phyloP scores from a whole-genome alignment of 1,140 invertebrate species.

The Melanaphis sacchari region DNA sequence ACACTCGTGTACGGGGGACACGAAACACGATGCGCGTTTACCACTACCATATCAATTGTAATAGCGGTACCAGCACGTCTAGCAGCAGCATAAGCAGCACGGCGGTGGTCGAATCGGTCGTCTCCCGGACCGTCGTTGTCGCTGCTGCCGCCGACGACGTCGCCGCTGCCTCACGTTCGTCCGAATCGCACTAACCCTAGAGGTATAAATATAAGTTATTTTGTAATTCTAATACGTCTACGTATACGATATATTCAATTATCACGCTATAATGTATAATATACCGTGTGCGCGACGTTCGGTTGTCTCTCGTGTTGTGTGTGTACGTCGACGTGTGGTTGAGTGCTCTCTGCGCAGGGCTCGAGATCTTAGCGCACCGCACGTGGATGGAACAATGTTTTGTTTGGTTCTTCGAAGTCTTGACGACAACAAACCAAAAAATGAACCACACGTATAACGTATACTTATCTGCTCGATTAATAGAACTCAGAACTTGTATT shows the following conservation, averaged over 20 bases:
- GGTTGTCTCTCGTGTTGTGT: neutral
- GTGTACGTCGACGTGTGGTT: neutral
- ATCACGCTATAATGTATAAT: neutral
- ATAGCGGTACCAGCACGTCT: neutral
- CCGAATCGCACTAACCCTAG: neutral
- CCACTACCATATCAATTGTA: neutral
- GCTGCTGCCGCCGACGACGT: neutral
- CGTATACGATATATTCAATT: neutral
- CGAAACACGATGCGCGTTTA: constrained; percentile 12
- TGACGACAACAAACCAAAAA: neutral
- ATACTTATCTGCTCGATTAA: neutral
- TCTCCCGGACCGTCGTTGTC: constrained; percentile 17
- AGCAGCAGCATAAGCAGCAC: neutral
- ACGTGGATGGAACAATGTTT: neutral
- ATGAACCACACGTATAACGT: neutral
- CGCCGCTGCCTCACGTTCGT: neutral
- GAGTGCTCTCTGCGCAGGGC: neutral
- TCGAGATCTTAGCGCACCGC: neutral
- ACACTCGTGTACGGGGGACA: neutral
- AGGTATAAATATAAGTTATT: neutral
- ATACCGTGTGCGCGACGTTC: neutral
- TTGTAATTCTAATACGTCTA: neutral
- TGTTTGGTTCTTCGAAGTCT: neutral
- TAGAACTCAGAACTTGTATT: neutral
- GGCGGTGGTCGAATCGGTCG: neutral